These are phyloP conservation scores for Eremophila alpestris DNA, from an alignment of 2,797 vertebrate genomes.

Conservation along the genomic window DNA sequence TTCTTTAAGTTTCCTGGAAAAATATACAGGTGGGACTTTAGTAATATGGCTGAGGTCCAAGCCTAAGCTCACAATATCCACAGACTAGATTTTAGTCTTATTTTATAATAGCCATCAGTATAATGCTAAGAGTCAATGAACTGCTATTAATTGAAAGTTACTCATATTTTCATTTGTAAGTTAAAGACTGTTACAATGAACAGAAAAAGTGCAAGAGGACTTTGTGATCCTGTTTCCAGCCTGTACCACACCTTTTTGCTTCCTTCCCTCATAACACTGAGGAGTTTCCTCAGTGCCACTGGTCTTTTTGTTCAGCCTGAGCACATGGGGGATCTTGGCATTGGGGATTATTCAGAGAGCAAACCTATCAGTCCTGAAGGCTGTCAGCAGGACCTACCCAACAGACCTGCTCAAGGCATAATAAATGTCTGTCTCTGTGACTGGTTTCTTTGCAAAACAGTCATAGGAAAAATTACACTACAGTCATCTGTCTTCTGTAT, in stretches of 20 bases:
- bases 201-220: neutral
- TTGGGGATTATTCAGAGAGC: neutral
- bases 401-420: neutral
- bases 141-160: neutral
- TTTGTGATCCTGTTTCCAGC: neutral
- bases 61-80: neutral
- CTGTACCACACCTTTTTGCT: neutral
- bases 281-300: neutral
- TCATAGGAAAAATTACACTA: neutral
- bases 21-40: neutral
- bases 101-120: neutral
- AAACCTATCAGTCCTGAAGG: neutral
- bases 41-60: neutral
- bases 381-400: neutral
- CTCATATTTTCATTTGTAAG: neutral
- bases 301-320: neutral
- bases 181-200: neutral
- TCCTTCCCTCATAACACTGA: accelerated
- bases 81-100: neutral
- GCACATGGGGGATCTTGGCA: neutral
- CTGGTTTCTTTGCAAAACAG: neutral
- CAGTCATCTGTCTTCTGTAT: neutral
- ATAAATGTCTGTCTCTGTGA: neutral
- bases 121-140: neutral
- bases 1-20: neutral